Evolutionary conservation across 2,888 invertebrate genomes (phyloP), one percentile per base, ranked within the genome.

Genomic region (Dicyrtoma fusca): DNA sequence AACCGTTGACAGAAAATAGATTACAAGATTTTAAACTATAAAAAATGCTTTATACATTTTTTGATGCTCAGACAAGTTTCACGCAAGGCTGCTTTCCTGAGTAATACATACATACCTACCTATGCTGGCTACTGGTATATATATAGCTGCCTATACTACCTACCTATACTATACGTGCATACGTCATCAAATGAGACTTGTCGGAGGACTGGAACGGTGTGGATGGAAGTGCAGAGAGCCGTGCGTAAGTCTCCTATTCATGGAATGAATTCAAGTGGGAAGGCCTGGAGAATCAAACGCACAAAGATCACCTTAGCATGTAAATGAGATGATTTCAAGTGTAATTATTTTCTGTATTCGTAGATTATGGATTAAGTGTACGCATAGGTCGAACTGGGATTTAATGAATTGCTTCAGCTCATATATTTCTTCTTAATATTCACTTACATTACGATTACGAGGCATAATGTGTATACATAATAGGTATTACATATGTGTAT

Each of bases 1-100:
- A 64, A 49, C 64, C 64, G 64, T 64, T 64, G 64, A 64, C 64
- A 49, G 64, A 26, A 26, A 14, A 23, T 63, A 21, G 2, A 42
- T 19, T 47, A 17, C 53, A 53, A 53, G 53, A 19, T 11, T 19
- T 23, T 17, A 21, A 17, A 19, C 19, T 53, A 53, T 53, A 53
- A 19, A 21, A 53, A 11, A 19, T n/a, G n/a, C 19, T 53, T 2
- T 11, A 21, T 53, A 19, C 17, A 19, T 53, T n/a, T n/a, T n/a
- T 10, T 10, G 53, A 19, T 19, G 19, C 42, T 62, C 45, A 49
- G 17, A 47, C 25, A 49, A 49, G 49, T 64, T 64, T 64, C 64
- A 64, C 64, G 64, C 64, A 1, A 64, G 49, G 13, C 26, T 64
- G 64, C 64, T n/a, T n/a, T 64, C 11, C 19, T 51, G 51, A n/a